Percentiles rank a stretch among this genome's conserved stretches.
Conservation (phyloP, 30 jellyfish, hydroid and myxozoan genomes). For the Morbakka virulenta region DNA sequence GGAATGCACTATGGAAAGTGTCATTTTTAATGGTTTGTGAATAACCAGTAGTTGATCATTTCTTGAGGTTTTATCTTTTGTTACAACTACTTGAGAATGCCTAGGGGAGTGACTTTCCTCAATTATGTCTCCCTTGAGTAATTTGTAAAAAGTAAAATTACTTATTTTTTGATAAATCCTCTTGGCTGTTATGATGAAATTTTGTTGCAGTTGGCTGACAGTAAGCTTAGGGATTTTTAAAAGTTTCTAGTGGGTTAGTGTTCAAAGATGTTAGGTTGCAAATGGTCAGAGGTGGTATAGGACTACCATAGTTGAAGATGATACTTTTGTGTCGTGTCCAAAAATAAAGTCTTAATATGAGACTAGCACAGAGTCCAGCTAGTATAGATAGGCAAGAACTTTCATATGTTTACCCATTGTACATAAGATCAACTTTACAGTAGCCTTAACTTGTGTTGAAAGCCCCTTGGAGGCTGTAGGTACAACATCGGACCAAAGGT, state of each 20-base stretch:
- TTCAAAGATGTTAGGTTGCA: conserved; percentile 25
- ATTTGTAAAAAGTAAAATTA: conserved; percentile 8
- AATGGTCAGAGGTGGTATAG: conserved; percentile 16
- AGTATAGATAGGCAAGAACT: no score
- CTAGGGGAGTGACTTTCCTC: conserved; percentile 61
- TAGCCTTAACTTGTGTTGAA: no score
- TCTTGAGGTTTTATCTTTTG: conserved; percentile 3
- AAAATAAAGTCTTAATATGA: conserved; percentile 45
- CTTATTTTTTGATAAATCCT: conserved; percentile 46
- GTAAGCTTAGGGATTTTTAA: conserved; percentile 35
- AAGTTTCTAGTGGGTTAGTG: conserved; percentile 32
- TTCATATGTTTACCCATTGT: no score
- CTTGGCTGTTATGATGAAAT: conserved; percentile 26
- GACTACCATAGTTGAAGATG: conserved; percentile 38
- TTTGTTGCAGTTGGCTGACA: conserved; percentile 61
- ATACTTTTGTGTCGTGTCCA: conserved; percentile 45
- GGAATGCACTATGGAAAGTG: conserved; percentile 29
- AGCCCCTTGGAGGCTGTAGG: no score
- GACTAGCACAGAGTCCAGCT: conserved; percentile 47
- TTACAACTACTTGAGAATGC: conserved; percentile 42
- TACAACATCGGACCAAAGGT: no score
- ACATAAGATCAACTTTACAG: no score
- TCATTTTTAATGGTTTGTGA: conserved; percentile 8
- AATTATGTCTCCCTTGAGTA: conserved; percentile 48
- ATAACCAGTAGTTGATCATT: conserved; percentile 15